These are phyloP conservation scores for Dryobotodes eremita DNA, from an alignment of 2,888 invertebrate species.

Conservation along the genomic window DNA sequence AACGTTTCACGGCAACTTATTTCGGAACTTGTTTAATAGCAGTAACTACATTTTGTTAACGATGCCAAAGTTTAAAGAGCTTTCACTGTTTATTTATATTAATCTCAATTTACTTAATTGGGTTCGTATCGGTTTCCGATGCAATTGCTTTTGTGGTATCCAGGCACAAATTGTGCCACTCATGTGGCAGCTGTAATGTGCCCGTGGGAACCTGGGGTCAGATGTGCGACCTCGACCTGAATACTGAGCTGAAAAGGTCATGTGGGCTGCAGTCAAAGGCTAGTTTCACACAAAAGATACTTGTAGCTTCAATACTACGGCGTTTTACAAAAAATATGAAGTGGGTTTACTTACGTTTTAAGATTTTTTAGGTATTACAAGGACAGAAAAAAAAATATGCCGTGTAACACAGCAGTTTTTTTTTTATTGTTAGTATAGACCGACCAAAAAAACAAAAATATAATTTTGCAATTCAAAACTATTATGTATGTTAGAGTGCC, in stretches of 20 bases:
- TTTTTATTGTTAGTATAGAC: not conserved
- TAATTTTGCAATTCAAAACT: not conserved
- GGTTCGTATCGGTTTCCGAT: slow-evolving; percentile 59
- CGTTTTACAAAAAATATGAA: slow-evolving; percentile 33
- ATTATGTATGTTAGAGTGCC: not conserved
- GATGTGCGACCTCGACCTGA: slow-evolving; percentile 80
- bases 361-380: not conserved
- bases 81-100: slow-evolving; percentile 44
- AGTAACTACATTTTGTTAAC: slow-evolving; percentile 30
- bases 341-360: not conserved
- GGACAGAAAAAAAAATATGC: not conserved
- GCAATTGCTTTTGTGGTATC: slow-evolving; percentile 57
- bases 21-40: slow-evolving; percentile 48
- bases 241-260: slow-evolving; percentile 77
- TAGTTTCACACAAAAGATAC: slow-evolving; percentile 61
- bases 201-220: slow-evolving; percentile 72
- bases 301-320: slow-evolving; percentile 42
- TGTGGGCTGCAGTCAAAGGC: slow-evolving; percentile 71
- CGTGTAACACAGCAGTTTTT: too few relatives aligned
- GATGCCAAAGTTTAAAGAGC: slow-evolving; percentile 27
- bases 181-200: slow-evolving; percentile 64
- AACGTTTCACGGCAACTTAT: slow-evolving; percentile 45
- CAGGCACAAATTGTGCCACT: slow-evolving; percentile 64
- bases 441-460: too few relatives aligned
- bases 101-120: slow-evolving; percentile 57